Percentiles rank a stretch among this genome's conserved stretches.
Conservation (phyloP, 2,888 invertebrate species). For the Abscondita cerata region DNA sequence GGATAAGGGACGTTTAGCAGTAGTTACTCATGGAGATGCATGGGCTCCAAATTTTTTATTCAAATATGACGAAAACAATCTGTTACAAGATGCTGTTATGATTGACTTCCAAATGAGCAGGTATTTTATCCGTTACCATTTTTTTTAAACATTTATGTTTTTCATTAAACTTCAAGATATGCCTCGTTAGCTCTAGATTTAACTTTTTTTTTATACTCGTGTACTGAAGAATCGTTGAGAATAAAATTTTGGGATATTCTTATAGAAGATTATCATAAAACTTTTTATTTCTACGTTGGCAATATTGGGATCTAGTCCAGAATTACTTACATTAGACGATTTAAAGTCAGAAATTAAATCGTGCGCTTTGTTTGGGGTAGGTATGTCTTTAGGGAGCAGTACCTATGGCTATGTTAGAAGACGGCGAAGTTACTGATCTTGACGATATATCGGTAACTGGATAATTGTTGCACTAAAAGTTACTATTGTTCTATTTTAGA, state of each 20-base stretch:
- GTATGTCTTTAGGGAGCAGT: slow-evolving; percentile 67
- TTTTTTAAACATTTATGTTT: too few relatives aligned
- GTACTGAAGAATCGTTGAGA: slow-evolving; percentile 66
- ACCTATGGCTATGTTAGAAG: slow-evolving; percentile 64
- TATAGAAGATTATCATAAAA: slow-evolving; percentile 66
- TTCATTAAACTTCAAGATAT: slow-evolving; percentile 12
- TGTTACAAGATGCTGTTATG: slow-evolving; percentile 62
- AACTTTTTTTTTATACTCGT: slow-evolving; percentile 64
- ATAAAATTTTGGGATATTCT: slow-evolving; percentile 65
- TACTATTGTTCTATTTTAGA: slow-evolving; percentile 51
- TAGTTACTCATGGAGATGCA: slow-evolving; percentile 74
- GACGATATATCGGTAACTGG: slow-evolving; percentile 61
- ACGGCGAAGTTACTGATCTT: slow-evolving; percentile 65
- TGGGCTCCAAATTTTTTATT: slow-evolving; percentile 78
- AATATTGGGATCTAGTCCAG: slow-evolving; percentile 67
- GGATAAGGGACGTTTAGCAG: slow-evolving; percentile 54
- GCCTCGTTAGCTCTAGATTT: slow-evolving; percentile 22
- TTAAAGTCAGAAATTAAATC: slow-evolving; percentile 65
- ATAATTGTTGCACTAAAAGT: background rate
- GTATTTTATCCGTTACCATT: slow-evolving; percentile 33
- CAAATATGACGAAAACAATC: slow-evolving; percentile 51
- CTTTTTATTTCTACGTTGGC: slow-evolving; percentile 62
- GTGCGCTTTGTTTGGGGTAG: slow-evolving; percentile 64
- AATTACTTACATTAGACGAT: slow-evolving; percentile 62
- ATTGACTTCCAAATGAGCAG: slow-evolving; percentile 75